phyloP scores from a whole-genome alignment of 2,797 vertebrate genomes.

The Cyprinella venusta region DNA sequence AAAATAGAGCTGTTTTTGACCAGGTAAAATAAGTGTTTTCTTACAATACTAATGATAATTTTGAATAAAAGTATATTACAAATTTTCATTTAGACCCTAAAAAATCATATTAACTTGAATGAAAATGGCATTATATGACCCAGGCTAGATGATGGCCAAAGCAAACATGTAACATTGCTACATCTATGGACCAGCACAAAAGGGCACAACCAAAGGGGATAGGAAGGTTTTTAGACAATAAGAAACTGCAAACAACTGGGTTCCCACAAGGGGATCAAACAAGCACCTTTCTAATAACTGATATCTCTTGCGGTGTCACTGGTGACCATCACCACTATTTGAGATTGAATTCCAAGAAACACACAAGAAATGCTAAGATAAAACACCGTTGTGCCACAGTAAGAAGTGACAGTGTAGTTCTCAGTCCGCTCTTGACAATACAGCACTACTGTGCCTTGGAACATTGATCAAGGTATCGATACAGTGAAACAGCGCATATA shows the following conservation, averaged over 20 bases:
- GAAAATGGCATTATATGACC: too few relatives aligned
- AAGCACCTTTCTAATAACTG: conserved; percentile 36
- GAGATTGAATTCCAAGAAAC: conserved; percentile 39
- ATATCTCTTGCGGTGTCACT: conserved; percentile 27
- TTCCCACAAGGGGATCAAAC: conserved; percentile 8
- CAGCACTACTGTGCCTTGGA: neutral
- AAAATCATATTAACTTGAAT: too few relatives aligned
- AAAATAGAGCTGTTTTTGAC: too few relatives aligned
- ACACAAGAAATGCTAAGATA: conserved; percentile 54
- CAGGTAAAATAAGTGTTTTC: too few relatives aligned
- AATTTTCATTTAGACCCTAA: too few relatives aligned
- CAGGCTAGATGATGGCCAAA: neutral
- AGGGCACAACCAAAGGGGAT: conserved; percentile 8
- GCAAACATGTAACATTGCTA: conserved; percentile 8
- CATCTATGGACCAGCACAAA: conserved; percentile 12
- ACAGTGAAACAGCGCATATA: neutral
- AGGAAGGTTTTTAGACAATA: conserved; percentile 28
- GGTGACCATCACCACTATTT: conserved; percentile 22
- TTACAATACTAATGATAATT: too few relatives aligned
- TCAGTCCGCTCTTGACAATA: neutral
- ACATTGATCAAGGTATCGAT: neutral
- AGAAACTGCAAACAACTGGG: conserved; percentile 38
- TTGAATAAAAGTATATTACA: too few relatives aligned
- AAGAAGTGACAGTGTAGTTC: neutral
- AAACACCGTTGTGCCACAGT: neutral